Evolutionary conservation across 2,888 invertebrate genomes (phyloP).

Genomic region (Imbricaverruca yamaguchii): DNA sequence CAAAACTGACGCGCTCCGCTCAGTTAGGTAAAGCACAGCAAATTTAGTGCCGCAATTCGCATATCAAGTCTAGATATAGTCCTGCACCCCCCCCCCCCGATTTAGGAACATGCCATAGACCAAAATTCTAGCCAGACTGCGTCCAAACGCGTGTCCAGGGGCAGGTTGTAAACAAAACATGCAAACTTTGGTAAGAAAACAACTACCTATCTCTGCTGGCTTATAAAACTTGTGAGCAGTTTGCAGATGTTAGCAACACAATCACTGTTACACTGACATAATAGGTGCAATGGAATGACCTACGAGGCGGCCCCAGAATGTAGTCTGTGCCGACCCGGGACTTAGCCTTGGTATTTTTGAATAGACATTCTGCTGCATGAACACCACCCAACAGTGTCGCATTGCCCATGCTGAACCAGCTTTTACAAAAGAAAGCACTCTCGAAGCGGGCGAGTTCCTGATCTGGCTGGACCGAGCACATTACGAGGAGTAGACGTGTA

Average conservation of each 20-base stretch:
- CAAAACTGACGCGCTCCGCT: neutral
- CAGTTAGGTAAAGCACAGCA: neutral
- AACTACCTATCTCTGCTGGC: slow-evolving; percentile 19
- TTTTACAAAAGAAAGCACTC: slow-evolving; percentile 20
- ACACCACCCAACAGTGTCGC: slow-evolving; percentile 15
- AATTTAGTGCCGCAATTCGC: neutral
- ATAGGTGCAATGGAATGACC: slow-evolving; percentile 20
- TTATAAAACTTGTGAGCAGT: slow-evolving; percentile 22
- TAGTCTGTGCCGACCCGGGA: neutral
- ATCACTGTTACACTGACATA: slow-evolving; percentile 20
- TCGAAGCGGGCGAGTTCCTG: slow-evolving; percentile 20
- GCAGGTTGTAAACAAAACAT: slow-evolving; percentile 20
- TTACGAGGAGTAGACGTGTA: neutral
- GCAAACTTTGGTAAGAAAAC: slow-evolving; percentile 23
- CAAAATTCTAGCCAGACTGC: neutral
- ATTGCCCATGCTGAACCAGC: slow-evolving; percentile 20
- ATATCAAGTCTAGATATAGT: neutral
- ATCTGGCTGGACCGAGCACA: slow-evolving; percentile 7
- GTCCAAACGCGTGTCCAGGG: neutral
- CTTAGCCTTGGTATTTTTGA: neutral
- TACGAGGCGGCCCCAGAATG: slow-evolving; percentile 8
- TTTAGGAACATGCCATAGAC: neutral
- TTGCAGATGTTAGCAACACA: slow-evolving; percentile 21
- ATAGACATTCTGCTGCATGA: slow-evolving; percentile 12
- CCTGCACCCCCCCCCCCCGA: neutral